A percentile compares a stretch with the other conserved stretches of the same genome.
Evolutionary conservation across 2,797 vertebrate genomes (phyloP).

Genomic region (Arnoldichthys spilopterus): DNA sequence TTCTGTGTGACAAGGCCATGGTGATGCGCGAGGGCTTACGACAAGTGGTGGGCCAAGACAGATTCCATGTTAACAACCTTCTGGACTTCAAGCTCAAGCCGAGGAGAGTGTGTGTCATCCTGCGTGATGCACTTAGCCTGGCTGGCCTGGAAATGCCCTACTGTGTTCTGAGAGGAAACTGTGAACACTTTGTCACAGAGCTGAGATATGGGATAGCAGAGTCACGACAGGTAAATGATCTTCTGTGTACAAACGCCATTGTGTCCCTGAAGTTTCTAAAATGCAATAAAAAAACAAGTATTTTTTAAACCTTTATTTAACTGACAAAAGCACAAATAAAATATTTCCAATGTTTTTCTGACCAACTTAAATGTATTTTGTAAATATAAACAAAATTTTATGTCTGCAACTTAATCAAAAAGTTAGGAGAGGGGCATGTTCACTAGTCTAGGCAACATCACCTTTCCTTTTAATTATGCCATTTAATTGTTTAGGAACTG

Average conservation of each 20-base stretch:
- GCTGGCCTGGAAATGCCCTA: conserved; percentile 71
- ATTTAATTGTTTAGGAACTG: too few relatives aligned
- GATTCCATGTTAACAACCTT: conserved; percentile 75
- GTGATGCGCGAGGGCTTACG: conserved; percentile 71
- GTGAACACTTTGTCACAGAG: conserved; percentile 77
- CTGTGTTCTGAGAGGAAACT: conserved; percentile 72
- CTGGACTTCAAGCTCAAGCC: conserved; percentile 64
- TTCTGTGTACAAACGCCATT: neutral
- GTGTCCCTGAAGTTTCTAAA: too few relatives aligned
- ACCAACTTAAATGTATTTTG: too few relatives aligned
- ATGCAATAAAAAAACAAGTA: too few relatives aligned
- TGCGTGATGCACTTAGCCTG: conserved; percentile 62
- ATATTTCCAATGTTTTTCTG: too few relatives aligned
- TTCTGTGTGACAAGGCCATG: conserved; percentile 67
- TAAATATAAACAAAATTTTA: too few relatives aligned
- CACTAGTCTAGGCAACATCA: too few relatives aligned
- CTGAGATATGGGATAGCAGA: conserved; percentile 69
- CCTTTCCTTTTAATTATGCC: too few relatives aligned
- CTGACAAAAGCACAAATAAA: too few relatives aligned
- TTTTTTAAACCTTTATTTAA: too few relatives aligned
- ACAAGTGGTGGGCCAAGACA: conserved; percentile 62
- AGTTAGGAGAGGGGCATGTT: too few relatives aligned
- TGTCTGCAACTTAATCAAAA: too few relatives aligned
- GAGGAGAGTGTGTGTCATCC: conserved; percentile 58
- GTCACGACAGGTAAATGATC: conserved; percentile 67